phyloP scores from a whole-genome alignment of 1,140 invertebrate species.

The Drosophila paulistorum region DNA sequence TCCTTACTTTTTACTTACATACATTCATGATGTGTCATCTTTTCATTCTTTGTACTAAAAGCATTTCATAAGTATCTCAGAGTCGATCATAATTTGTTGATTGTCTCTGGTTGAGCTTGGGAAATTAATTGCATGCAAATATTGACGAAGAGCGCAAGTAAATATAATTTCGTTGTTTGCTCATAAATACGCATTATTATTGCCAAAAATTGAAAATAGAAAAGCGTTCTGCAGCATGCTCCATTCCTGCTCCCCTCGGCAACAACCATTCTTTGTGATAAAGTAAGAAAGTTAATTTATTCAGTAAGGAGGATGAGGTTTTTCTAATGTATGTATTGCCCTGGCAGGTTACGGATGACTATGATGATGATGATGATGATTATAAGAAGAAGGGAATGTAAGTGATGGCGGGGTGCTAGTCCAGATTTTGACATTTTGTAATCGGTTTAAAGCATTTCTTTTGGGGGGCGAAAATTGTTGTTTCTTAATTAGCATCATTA shows the following conservation, averaged over 20 bases:
- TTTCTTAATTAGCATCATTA: slow-evolving; percentile 77
- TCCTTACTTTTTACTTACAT: too few relatives aligned
- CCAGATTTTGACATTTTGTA: slow-evolving; percentile 56
- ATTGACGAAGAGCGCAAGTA: slow-evolving; percentile 73
- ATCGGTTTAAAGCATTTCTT: slow-evolving; percentile 65
- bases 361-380: not conserved
- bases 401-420: not conserved
- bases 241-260: not conserved
- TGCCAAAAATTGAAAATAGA: slow-evolving; percentile 59
- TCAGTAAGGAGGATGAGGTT: not conserved
- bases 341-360: not conserved
- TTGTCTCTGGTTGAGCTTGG: slow-evolving; percentile 33
- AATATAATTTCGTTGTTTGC: slow-evolving; percentile 81
- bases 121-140: slow-evolving; percentile 82
- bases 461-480: slow-evolving; percentile 49
- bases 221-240: slow-evolving; percentile 11
- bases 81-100: slow-evolving; percentile 14
- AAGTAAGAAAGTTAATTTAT: slow-evolving; percentile 16
- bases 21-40: too few relatives aligned
- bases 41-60: too few relatives aligned
- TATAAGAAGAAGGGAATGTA: not conserved
- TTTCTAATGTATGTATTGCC: slow-evolving; percentile 6
- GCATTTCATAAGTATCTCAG: not conserved
- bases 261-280: slow-evolving; percentile 11
- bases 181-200: slow-evolving; percentile 79